These are phyloP conservation scores for Scaptomyza pallida DNA, from an alignment of 1,140 invertebrate species.

Conservation along the genomic window DNA sequence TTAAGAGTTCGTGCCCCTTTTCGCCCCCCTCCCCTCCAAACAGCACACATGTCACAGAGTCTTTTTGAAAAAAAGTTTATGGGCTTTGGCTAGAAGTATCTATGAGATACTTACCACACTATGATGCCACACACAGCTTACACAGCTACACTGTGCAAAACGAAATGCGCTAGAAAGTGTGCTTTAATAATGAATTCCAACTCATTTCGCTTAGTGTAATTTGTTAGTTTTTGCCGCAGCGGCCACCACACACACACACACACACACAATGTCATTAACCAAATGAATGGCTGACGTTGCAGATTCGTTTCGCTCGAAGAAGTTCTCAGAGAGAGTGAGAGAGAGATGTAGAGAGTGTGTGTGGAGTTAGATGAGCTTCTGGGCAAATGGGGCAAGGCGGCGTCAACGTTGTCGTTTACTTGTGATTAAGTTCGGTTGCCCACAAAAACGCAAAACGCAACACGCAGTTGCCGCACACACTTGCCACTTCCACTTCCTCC, in stretches of 20 bases:
- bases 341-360: not conserved
- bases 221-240: slow-evolving; percentile 71
- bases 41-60: slow-evolving; percentile 3
- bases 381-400: slow-evolving; percentile 11
- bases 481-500: not conserved
- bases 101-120: slow-evolving; percentile 63
- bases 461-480: not conserved
- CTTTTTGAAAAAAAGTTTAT: slow-evolving; percentile 57
- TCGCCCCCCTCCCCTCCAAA: not conserved
- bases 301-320: slow-evolving; percentile 50
- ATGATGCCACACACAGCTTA: too few relatives aligned
- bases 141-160: not conserved
- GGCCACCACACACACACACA: too few relatives aligned
- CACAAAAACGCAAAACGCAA: slow-evolving; percentile 38
- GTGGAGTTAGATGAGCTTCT: too few relatives aligned
- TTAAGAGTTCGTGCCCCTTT: not conserved
- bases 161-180: not conserved
- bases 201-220: not conserved
- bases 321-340: not conserved
- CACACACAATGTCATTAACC: slow-evolving; percentile 81
- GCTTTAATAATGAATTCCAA: too few relatives aligned
- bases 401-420: slow-evolving; percentile 55
- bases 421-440: slow-evolving; percentile 73
- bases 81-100: slow-evolving; percentile 60
- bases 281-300: slow-evolving; percentile 80